Base-by-base conservation (phyloP, 2,797 vertebrate genomes). In the Rhyacichthys aspro region DNA sequence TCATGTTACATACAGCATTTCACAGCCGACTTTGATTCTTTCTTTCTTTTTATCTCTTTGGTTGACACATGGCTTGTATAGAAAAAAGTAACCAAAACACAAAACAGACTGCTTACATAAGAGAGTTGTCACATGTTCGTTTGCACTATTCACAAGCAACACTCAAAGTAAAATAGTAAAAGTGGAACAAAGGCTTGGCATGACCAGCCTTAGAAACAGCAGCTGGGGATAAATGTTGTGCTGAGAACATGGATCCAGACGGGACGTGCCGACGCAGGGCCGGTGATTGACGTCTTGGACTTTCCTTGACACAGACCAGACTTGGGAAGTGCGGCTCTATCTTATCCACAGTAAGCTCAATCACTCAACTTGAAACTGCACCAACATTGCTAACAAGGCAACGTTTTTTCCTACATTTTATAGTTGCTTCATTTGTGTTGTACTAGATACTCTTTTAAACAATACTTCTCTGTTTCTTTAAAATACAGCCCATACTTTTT, bases 261-360 rank as follows among this genome's bases (percentile, higher is more conserved):
- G 8, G 43, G 42, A 55, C 43, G 16, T 44, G 15, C 17, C 39
- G 9, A 19, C 23, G 46, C 5, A 37, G n/a, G 33, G 36, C 9
- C 15, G n/a, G 9, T 47, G 53, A 78, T 11, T 59, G 74, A 61
- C 67, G 55, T 12, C 8, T 5, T n/a, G 19, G 41, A 56, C 64
- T 63, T 58, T 69, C 48, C 52, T 62, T 44, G 63, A 88, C 58
- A 76, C 11, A 61, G 19, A 74, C 45, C 84, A 86, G 83, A 73
- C 39, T 46, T n/a, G 54, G 70, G 55, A 81, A 61, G 43, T n/a
- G 38, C 16, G 3, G 8, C 43, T 34, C 78, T 85, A 85, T 87
- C 84, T 84, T 70, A 82, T 86, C 78, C 43, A 43, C 28, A 2
- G 34, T 33, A 41, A 32, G 43, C 36, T 45, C 43, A 68, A 23